Conservation (phyloP, 1,140 invertebrate species). For the Drosophila fuyamai region DNA sequence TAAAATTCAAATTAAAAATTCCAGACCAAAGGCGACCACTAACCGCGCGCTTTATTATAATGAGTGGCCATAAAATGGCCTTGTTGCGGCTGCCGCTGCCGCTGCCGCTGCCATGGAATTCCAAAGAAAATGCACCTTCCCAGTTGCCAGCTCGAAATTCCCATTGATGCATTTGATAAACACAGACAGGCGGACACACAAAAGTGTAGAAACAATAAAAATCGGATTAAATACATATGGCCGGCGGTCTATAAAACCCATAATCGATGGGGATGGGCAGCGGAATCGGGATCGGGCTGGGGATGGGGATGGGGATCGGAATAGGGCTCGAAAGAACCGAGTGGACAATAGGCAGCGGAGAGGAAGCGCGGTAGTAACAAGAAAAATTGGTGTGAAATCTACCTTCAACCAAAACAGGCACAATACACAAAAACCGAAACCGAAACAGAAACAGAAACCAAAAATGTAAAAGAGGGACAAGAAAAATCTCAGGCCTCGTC, state of each 20-base stretch:
- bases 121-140: slow-evolving; percentile 77
- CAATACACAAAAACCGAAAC: slow-evolving; percentile 7
- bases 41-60: slow-evolving; percentile 84
- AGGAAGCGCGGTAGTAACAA: slow-evolving; percentile 68
- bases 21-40: slow-evolving; percentile 70
- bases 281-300: slow-evolving; percentile 42
- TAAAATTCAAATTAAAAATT: slow-evolving; percentile 81
- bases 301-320: slow-evolving; percentile 42
- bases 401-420: slow-evolving; percentile 36
- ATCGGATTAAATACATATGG: slow-evolving; percentile 79
- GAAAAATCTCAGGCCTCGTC: slow-evolving; percentile 64
- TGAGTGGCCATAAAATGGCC: slow-evolving; percentile 79
- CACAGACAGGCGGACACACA: slow-evolving; percentile 34
- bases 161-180: slow-evolving; percentile 70
- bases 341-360: slow-evolving; percentile 1
- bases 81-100: slow-evolving; percentile 50
- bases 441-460: slow-evolving; percentile 18
- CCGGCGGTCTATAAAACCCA: slow-evolving; percentile 70
- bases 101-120: slow-evolving; percentile 55
- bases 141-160: slow-evolving; percentile 42
- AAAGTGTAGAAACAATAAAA: slow-evolving; percentile 84
- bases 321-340: slow-evolving; percentile 33
- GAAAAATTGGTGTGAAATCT: slow-evolving; percentile 79
- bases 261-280: slow-evolving; percentile 76
- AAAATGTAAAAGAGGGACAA: slow-evolving; percentile 26